Evolutionary conservation across 2,797 vertebrate genomes (phyloP), one percentile per base, ranked within the genome.

Genomic region (Phrynocephalus forsythii): DNA sequence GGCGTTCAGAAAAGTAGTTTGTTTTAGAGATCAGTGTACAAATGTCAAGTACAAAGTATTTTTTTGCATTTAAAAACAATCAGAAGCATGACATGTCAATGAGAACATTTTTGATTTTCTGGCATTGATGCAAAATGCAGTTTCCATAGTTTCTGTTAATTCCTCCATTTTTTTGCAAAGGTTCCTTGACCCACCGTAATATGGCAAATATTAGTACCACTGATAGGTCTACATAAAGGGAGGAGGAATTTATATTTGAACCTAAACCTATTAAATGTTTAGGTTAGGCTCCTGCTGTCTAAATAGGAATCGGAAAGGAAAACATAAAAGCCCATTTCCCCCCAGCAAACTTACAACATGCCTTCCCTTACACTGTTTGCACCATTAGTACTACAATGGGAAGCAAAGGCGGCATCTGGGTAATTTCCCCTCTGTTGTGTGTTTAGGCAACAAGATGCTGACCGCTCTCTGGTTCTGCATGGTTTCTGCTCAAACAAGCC

Each of bases 21-120:
- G 0, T 56, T 87, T 78, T 24, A 85, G 30, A 83, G 86, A 83
- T 87, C 63, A 33, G 79, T 0, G 30, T 82, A 86, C 80, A 92
- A 95, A 92, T 89, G 38, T 90, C 82, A 90, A 88, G 89, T 93
- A 94, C 87, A 95, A 92, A 95, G 52, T 93, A 87, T 93, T 63
- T 85, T 85, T 81, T 94, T 50, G 48, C 93, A 18, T 75, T 71
- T 87, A 77, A 83, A 94, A 94, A 94, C 75, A 95, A 95, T 2
- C 94, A 79, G 82, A 92, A 93, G 22, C 63, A 85, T 89, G 60
- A 91, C 71, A 2, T 52, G 52, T 75, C 89, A 82, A 44, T 90
- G 79, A 94, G 72, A 60, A 88, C 30, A 84, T 86, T 93, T 89
- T 5, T 22, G 67, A 63, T 79, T 84, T 72, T 71, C 71, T 88